These are phyloP conservation scores for Diachasmimorpha longicaudata DNA, from an alignment of 1,140 invertebrate species.

Conservation along the genomic window DNA sequence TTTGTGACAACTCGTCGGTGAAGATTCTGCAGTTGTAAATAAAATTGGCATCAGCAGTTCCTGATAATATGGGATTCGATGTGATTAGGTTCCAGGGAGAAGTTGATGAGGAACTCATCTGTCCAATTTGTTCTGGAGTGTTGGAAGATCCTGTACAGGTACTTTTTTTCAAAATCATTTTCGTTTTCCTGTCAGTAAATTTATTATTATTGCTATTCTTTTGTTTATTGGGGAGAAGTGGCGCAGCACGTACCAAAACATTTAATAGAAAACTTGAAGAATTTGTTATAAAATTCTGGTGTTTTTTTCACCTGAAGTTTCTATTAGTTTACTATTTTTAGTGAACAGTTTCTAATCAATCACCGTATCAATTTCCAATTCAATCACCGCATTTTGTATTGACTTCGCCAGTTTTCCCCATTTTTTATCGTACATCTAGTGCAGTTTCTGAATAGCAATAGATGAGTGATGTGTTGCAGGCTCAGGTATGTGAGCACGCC, in stretches of 20 bases:
- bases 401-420: no score
- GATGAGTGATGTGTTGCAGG: constrained; percentile 69
- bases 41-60: background rate
- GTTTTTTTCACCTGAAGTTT: no score
- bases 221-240: background rate
- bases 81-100: constrained; percentile 86
- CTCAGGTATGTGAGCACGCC: constrained; percentile 93
- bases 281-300: no score
- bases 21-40: background rate
- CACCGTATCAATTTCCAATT: no score
- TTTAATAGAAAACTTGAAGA: no score
- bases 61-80: constrained; percentile 82
- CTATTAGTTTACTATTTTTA: no score
- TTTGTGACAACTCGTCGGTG: background rate
- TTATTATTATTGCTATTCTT: no score
- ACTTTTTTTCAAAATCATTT: constrained; percentile 32
- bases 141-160: constrained; percentile 91
- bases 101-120: constrained; percentile 91
- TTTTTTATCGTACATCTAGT: background rate
- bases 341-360: no score
- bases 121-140: constrained; percentile 90
- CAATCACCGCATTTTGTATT: no score
- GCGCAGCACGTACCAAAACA: background rate
- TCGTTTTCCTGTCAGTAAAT: background rate
- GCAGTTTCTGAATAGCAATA: constrained; percentile 43